Evolutionary conservation across 2,888 invertebrate species (phyloP).

Genomic region (Athalia circularis): DNA sequence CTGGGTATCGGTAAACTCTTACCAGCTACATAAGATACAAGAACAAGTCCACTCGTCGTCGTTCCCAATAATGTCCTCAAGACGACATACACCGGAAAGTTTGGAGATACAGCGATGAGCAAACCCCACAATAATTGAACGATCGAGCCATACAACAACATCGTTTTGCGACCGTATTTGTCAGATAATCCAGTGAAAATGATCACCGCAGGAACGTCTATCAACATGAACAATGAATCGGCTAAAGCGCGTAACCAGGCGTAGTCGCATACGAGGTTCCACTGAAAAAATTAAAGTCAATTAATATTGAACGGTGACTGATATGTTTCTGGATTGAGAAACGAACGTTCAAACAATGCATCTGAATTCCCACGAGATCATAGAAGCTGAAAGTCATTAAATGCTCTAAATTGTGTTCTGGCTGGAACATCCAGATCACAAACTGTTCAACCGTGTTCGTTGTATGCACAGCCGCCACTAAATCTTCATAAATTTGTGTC

Average conservation of each 20-base stretch:
- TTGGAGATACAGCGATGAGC: slow-evolving; percentile 81
- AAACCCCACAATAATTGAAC: slow-evolving; percentile 82
- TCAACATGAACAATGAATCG: slow-evolving; percentile 83
- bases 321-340: not conserved
- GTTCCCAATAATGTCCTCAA: slow-evolving; percentile 83
- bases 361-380: no score
- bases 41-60: slow-evolving; percentile 85
- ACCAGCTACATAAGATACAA: slow-evolving; percentile 87
- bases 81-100: slow-evolving; percentile 81
- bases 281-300: slow-evolving; percentile 1
- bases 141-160: slow-evolving; percentile 83
- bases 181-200: slow-evolving; percentile 84
- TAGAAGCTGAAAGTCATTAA: no score
- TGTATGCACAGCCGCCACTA: no score
- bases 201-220: slow-evolving; percentile 84
- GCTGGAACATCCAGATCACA: no score
- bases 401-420: no score
- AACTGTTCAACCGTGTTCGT: no score
- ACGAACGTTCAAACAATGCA: not conserved
- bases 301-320: not conserved
- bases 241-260: slow-evolving; percentile 80
- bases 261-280: slow-evolving; percentile 77
- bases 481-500: no score
- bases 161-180: slow-evolving; percentile 82
- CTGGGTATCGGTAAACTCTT: slow-evolving; percentile 59